These are phyloP conservation scores for Pteropus alecto DNA, from an alignment of 2,113 vertebrate genomes.

Conservation along the genomic window DNA sequence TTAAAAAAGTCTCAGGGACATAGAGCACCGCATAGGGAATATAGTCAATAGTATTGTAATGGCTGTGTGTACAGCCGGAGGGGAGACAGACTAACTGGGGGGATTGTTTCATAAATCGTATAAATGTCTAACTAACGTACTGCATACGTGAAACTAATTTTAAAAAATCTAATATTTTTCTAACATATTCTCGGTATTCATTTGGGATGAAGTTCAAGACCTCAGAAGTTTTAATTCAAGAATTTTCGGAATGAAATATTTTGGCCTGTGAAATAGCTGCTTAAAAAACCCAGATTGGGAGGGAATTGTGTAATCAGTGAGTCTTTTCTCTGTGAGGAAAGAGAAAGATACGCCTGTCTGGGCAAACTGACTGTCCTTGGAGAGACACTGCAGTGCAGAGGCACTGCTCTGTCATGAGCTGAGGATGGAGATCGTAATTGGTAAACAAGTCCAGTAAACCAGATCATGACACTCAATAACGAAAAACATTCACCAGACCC, in stretches of 20 bases:
- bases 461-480: neutral
- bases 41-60: no score
- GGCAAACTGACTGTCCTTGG: no score
- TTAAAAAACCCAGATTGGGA: neutral
- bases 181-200: neutral
- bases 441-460: neutral
- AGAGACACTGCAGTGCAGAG: fast-evolving
- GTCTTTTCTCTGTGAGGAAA: neutral
- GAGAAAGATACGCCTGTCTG: neutral
- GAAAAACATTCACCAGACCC: neutral
- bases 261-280: neutral
- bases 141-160: no score
- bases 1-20: no score
- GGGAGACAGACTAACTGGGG: no score
- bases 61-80: no score
- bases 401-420: neutral
- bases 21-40: no score
- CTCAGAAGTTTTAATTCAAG: neutral
- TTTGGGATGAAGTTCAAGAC: neutral
- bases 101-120: no score
- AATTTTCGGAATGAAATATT: neutral
- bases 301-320: fast-evolving
- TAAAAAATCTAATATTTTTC: neutral
- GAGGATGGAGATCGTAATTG: neutral
- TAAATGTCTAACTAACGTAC: no score